Percentiles rank a stretch among this genome's conserved stretches.
These are phyloP conservation scores for Diaperis boleti DNA, from an alignment of 2,888 invertebrate genomes.

Conservation along the genomic window DNA sequence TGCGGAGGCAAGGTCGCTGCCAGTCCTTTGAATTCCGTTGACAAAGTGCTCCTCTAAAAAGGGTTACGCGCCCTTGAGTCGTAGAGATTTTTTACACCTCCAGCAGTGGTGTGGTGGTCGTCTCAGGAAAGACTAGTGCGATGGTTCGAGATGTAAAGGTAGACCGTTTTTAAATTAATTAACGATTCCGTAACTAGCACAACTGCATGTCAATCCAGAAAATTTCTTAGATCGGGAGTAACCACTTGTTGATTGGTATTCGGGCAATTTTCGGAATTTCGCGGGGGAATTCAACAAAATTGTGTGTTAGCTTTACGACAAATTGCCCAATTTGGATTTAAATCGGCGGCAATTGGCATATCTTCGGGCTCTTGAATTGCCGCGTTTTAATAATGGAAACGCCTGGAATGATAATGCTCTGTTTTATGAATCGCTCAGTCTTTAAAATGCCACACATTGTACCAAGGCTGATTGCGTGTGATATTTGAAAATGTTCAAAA, in stretches of 20 bases:
- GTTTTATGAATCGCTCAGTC: background rate
- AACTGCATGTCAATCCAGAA: background rate
- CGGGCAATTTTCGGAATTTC: background rate
- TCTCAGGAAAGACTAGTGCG: conserved; percentile 11
- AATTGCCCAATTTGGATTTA: background rate
- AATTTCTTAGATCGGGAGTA: conserved; percentile 10
- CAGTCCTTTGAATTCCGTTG: conserved; percentile 24
- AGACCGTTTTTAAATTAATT: too few relatives aligned
- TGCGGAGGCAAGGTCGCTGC: conserved; percentile 19
- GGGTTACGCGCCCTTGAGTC: conserved; percentile 51
- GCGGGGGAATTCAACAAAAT: background rate
- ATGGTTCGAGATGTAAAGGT: too few relatives aligned
- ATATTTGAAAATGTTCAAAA: too few relatives aligned
- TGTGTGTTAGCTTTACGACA: background rate
- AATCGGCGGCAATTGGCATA: background rate
- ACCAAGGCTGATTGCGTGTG: too few relatives aligned
- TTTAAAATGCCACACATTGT: too few relatives aligned
- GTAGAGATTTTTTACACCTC: conserved; percentile 40
- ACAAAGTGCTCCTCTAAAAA: conserved; percentile 48
- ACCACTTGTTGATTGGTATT: conserved; percentile 22
- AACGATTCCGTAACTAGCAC: too few relatives aligned
- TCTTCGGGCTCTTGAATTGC: background rate
- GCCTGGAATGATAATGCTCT: background rate
- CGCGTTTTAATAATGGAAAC: background rate
- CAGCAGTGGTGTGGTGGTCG: background rate